Evolutionary conservation across 2,888 invertebrate genomes (phyloP), one percentile per base, ranked within the genome.

Genomic region (Melanchra persicariae): DNA sequence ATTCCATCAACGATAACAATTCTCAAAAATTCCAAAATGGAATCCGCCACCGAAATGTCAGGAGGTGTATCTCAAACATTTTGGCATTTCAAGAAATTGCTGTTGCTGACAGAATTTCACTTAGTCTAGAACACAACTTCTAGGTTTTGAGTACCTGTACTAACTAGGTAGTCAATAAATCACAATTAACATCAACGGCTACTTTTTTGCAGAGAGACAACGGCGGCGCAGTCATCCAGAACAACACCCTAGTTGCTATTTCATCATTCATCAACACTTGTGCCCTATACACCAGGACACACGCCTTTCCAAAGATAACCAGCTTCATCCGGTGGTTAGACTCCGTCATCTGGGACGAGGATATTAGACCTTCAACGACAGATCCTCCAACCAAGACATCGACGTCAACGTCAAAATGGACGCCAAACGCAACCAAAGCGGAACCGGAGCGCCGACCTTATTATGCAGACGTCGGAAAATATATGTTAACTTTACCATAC

Each of bases 261-360:
- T 87, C 95, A 0, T 87, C 91, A 1, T 95, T 93, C 85, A 82
- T 92, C 54, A 93, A 94, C 86, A 84, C 91, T 2, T 96, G 95
- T 77, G 95, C 95, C 0, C 82, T 93, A 2, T 96, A 95, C 87
- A 91, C 92, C 7, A 91, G 93, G 70, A 90, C 92, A 0, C 95
- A 95, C 84, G 94, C 95, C 24, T 95, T 94, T 83, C 95, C 95
- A 1, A 94, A 92, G 77, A 89, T 91, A 0, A 78, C 94, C 52
- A 90, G 90, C 73, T 93, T 95, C 85, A 83, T 91, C 1, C 84
- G 87, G 60, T 96, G 95, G 95, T 72, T 95, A 8, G 91, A 94
- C 81, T 90, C 92, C 1, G 86, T 93, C n/a, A 93, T 96, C 51
- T 96, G 95, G 95, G 95, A 96, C 64, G 95, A 95, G 8, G 87